phyloP scores from a whole-genome alignment of 1,140 invertebrate genomes.

The Atta cephalotes region DNA sequence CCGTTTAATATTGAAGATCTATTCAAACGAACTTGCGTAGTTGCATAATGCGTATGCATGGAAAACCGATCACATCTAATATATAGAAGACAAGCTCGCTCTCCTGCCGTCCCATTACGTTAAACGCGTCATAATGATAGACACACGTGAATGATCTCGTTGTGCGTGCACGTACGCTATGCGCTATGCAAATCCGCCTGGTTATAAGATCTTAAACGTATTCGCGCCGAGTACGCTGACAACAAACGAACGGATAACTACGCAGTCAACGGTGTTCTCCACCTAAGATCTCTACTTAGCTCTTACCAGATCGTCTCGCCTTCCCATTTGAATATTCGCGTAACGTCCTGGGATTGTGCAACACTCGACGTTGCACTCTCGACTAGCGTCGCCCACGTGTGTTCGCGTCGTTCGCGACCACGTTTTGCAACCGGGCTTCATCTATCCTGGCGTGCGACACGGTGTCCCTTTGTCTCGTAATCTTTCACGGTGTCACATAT shows the following conservation, averaged over 20 bases:
- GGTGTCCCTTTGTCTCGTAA: conserved; percentile 71
- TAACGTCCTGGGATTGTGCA: conserved; percentile 23
- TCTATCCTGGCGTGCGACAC: conserved; percentile 66
- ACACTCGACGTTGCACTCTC: conserved; percentile 11
- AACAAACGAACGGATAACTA: conserved; percentile 28
- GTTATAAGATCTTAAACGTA: background rate
- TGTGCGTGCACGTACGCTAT: background rate
- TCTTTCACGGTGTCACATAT: conserved; percentile 21
- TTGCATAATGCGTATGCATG: conserved; percentile 2
- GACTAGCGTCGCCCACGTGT: conserved; percentile 67
- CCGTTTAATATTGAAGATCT: background rate
- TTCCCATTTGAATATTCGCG: conserved; percentile 36
- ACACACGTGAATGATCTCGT: conserved; percentile 34
- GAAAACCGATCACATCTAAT: conserved; percentile 9
- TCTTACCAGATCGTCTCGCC: conserved; percentile 8
- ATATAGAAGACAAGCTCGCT: background rate
- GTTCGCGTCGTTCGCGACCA: conserved; percentile 22
- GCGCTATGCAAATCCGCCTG: conserved; percentile 23
- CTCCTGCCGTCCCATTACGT: conserved; percentile 8
- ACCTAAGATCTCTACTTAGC: background rate
- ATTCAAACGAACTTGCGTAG: background rate
- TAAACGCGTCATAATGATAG: conserved; percentile 24
- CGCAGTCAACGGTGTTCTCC: background rate
- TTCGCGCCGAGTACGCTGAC: background rate
- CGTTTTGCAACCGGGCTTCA: conserved; percentile 71